Evolutionary conservation across 2,797 vertebrate species (phyloP).

Genomic region (Phrynocephalus guinanensis): DNA sequence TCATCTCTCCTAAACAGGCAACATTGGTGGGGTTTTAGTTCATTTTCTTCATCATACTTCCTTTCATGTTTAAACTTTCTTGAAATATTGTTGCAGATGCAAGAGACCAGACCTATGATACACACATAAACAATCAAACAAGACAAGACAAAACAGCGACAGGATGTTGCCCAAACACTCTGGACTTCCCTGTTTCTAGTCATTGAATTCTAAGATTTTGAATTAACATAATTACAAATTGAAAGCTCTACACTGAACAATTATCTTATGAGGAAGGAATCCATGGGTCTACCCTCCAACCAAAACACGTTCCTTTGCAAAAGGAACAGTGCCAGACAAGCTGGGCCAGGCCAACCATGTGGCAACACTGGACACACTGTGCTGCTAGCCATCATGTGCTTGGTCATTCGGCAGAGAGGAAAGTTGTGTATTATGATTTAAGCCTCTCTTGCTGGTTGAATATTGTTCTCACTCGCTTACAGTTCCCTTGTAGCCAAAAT

Average conservation of each 20-base stretch:
- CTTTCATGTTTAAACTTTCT: background rate
- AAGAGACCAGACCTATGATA: background rate
- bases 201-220: background rate
- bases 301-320: background rate
- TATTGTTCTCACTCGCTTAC: background rate
- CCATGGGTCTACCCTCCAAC: slow-evolving; percentile 11
- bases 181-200: background rate
- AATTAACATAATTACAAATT: background rate
- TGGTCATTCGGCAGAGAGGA: background rate
- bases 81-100: background rate
- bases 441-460: background rate
- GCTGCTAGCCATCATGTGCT: background rate
- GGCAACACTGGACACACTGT: background rate
- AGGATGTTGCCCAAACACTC: background rate
- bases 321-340: background rate
- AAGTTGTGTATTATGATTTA: background rate
- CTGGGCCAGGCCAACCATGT: background rate
- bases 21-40: background rate
- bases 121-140: background rate
- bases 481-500: background rate
- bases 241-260: background rate
- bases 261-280: slow-evolving; percentile 39
- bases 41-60: background rate
- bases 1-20: background rate
- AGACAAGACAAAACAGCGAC: background rate